Percentiles rank a stretch among this genome's conserved stretches.
Evolutionary conservation across 1,140 invertebrate genomes (phyloP).

Genomic region (Aporrectodea caliginosa): DNA sequence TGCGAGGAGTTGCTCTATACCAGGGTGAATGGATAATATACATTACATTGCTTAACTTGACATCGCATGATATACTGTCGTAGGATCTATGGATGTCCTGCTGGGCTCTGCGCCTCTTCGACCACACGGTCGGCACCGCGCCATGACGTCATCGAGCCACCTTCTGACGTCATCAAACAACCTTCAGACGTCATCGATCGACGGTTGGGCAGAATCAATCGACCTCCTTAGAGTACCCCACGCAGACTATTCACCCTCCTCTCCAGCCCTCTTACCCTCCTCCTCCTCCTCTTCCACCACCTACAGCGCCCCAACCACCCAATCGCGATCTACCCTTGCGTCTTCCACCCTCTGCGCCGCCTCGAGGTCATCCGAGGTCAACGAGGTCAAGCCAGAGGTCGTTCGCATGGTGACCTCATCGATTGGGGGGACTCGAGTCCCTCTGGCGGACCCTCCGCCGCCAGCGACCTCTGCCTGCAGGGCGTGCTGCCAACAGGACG

Average conservation of each 20-base stretch:
- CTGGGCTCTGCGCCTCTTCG: neutral
- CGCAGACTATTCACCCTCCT: too few species aligned
- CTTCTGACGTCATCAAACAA: too few species aligned
- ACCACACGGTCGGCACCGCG: neutral
- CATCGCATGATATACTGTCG: too few species aligned
- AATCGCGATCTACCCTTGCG: neutral
- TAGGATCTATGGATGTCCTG: neutral
- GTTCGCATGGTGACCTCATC: too few species aligned
- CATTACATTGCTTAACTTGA: too few species aligned
- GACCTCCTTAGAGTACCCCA: neutral
- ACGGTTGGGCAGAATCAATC: neutral
- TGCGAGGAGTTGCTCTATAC: too few species aligned
- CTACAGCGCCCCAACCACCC: neutral
- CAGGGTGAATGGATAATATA: too few species aligned
- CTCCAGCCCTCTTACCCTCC: neutral
- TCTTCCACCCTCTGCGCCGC: neutral
- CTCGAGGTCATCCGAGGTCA: too few species aligned
- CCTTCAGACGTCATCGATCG: neutral
- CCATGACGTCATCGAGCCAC: neutral
- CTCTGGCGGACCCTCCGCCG: neutral
- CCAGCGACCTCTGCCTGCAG: neutral
- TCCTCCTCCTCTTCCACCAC: neutral
- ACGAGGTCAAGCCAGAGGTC: too few species aligned
- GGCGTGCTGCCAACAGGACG: neutral
- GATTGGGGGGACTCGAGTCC: too few species aligned